phyloP scores from a whole-genome alignment of 2,113 vertebrate species.

The Tragelaphus strepsiceros region DNA sequence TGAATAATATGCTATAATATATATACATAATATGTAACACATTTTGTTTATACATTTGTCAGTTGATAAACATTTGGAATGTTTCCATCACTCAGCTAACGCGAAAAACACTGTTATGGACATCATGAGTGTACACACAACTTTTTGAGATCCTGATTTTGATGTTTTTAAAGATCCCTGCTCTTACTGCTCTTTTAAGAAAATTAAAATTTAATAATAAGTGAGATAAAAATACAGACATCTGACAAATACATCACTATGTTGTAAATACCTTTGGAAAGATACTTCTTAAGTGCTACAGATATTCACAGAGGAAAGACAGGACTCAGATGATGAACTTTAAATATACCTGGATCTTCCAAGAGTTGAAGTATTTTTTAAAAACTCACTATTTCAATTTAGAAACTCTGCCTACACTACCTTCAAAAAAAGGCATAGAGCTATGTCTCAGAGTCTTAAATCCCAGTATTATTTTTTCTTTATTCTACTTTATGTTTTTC shows the following conservation, averaged over 20 bases:
- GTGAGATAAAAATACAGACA: not conserved
- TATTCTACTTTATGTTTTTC: not conserved
- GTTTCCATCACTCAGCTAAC: not conserved
- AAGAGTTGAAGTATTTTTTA: not conserved
- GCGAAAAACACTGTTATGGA: not conserved
- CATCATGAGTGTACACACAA: not conserved
- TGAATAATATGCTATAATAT: not conserved
- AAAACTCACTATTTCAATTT: not conserved
- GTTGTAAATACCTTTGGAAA: not conserved
- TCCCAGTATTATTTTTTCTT: not conserved
- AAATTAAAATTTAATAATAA: not conserved
- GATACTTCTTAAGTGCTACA: constrained; percentile 16
- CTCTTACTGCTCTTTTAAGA: not conserved
- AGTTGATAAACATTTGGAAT: not conserved
- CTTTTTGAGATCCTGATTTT: not conserved
- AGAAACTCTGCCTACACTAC: not conserved
- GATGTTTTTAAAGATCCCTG: not conserved
- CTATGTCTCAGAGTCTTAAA: not conserved
- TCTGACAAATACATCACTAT: not conserved
- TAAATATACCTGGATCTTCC: not conserved
- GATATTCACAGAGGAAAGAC: not conserved
- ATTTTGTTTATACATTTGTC: not conserved
- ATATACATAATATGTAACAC: accelerated
- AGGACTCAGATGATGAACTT: not conserved
- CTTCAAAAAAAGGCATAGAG: not conserved